Percentiles rank a stretch among this genome's conserved stretches.
Conservation (phyloP, 2,113 vertebrate genomes). For the Sterrhoptilus dennistouni region DNA sequence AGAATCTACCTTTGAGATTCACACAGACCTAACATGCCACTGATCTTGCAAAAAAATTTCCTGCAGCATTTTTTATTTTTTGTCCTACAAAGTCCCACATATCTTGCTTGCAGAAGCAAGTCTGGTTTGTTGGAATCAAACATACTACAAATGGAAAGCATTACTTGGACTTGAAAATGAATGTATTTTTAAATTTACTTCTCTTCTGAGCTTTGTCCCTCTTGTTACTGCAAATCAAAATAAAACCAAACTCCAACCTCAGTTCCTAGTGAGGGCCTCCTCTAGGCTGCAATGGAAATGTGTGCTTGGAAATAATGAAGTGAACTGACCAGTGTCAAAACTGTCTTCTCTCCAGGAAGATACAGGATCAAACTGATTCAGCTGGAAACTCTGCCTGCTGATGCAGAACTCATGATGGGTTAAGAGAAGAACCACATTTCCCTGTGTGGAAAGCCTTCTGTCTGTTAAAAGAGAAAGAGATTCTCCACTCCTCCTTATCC, state of each 20-base stretch:
- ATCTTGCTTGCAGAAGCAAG: not conserved
- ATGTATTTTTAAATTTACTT: not conserved
- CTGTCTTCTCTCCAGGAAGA: not conserved
- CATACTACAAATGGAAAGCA: not conserved
- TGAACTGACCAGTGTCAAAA: not conserved
- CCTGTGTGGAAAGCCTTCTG: not conserved
- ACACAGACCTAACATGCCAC: not conserved
- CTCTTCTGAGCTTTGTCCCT: not conserved
- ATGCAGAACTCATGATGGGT: not conserved
- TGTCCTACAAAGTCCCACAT: too few relatives aligned
- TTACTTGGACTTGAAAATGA: not conserved
- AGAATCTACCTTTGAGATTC: not conserved
- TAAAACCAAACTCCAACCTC: not conserved
- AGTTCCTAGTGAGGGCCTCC: not conserved
- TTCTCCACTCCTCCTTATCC: not conserved
- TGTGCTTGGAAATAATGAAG: not conserved
- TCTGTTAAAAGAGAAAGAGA: not conserved
- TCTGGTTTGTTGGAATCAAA: not conserved
- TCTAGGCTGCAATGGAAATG: not conserved
- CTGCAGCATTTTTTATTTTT: not conserved
- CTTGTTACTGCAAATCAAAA: not conserved
- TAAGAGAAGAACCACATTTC: not conserved
- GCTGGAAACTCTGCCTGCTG: not conserved
- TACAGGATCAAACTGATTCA: not conserved
- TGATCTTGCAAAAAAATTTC: not conserved